Percentiles rank a stretch among this genome's conserved stretches.
Evolutionary conservation across 2,113 vertebrate genomes (phyloP).

Genomic region (Syngnathoides biaculeatus): DNA sequence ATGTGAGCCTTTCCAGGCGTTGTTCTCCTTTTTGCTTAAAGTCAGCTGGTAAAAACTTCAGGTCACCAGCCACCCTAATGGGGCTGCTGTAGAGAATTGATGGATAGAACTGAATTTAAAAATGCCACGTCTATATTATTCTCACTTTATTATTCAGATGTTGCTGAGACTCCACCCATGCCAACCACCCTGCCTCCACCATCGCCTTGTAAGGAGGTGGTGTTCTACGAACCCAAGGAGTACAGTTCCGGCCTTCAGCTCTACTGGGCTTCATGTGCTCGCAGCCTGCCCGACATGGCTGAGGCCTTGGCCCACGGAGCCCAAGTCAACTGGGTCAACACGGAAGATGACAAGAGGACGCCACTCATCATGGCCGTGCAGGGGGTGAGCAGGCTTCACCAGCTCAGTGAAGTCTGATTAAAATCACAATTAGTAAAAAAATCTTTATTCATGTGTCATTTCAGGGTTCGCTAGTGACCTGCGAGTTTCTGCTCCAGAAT

Average conservation of each 20-base stretch:
- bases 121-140: neutral
- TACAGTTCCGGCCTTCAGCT: conserved; percentile 83
- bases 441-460: neutral
- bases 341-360: conserved; percentile 83
- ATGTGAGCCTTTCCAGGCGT: no score
- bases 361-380: conserved; percentile 94
- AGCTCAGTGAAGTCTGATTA: neutral
- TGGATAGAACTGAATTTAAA: no score
- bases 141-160: conserved; percentile 32
- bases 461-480: conserved; percentile 92
- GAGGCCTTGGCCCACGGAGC: conserved; percentile 92
- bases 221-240: conserved; percentile 78
- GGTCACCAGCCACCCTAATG: no score
- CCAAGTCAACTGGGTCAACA: conserved; percentile 91
- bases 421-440: neutral
- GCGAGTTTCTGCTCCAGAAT: conserved; percentile 97
- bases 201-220: conserved; percentile 71
- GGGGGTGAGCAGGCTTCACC: conserved; percentile 77
- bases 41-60: no score
- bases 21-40: no score
- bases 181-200: conserved; percentile 54
- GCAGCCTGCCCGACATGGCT: conserved; percentile 91
- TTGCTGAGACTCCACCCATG: conserved; percentile 59
- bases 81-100: no score
- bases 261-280: conserved; percentile 84